Conservation (phyloP, 1,140 invertebrate genomes). For the Temnothorax curvispinosus region DNA sequence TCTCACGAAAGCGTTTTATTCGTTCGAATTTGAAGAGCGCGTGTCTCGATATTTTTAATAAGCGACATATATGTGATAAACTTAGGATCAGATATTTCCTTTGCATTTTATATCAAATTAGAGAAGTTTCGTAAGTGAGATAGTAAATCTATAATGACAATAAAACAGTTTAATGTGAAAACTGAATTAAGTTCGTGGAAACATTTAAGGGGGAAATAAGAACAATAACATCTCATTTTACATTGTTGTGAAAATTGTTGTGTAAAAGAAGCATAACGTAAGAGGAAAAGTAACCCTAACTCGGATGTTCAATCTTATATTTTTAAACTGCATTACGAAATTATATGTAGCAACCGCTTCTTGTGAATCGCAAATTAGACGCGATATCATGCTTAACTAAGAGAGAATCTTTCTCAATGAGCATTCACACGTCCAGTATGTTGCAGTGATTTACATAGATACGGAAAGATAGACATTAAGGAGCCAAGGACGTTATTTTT, state of each 20-base stretch:
- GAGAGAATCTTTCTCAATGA: conserved; percentile 21
- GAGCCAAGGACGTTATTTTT: neutral
- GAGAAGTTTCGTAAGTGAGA: neutral
- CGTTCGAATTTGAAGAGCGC: too few relatives aligned
- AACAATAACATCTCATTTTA: conserved; percentile 13
- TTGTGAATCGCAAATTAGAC: neutral
- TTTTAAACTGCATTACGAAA: neutral
- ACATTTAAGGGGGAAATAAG: neutral
- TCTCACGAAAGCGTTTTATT: neutral
- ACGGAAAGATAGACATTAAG: neutral
- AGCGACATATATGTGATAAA: neutral
- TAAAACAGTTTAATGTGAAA: neutral
- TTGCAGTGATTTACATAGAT: conserved; percentile 28
- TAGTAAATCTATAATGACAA: neutral
- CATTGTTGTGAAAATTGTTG: conserved; percentile 18
- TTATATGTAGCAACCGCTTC: neutral
- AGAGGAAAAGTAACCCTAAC: neutral
- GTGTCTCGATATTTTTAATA: neutral
- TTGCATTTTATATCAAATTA: neutral
- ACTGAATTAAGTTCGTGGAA: neutral
- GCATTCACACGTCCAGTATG: conserved; percentile 12
- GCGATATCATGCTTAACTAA: neutral
- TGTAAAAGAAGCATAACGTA: neutral
- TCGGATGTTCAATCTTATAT: neutral
- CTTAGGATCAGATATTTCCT: too few relatives aligned